Evolutionary conservation across 2,797 vertebrate species (phyloP), one percentile per base, ranked within the genome.

Genomic region (Heteromormyrus szaboi): DNA sequence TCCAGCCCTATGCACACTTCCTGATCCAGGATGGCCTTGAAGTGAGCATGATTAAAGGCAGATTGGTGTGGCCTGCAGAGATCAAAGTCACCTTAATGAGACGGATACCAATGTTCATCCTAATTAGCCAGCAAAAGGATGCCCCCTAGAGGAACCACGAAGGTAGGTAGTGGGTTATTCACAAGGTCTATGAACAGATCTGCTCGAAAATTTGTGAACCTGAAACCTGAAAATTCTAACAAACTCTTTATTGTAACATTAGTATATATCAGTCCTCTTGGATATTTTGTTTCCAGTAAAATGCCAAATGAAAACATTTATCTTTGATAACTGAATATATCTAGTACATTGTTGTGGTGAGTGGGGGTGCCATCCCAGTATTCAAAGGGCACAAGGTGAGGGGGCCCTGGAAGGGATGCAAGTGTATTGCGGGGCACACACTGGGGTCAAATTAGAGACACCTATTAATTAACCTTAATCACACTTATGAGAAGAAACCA

Each of bases 1-100:
- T 83, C 19, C 79, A 83, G 7, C 17, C 79, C 37, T 48, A 11
- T 83, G 46, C 17, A 48, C 19, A 51, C 46, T 50, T 46, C n/a
- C 81, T 48, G 81, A 50, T 85, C 46, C 46, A 85, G 81, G 81
- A 25, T 51, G 46, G 81, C 81, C 81, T 51, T 85, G 81, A 85
- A 85, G 81, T 51, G 19, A 56, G 0, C 50, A 86, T 56, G 85
- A 56, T 56, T 56, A 56, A 86, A 86, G 85, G 85, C 48, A 86
- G 5, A 14, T 7, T 33, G 29, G 25, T 33, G 85, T 41, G 51
- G 85, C 51, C 51, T 53, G 51, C 51, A 29, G 51, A 86, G 85
- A 86, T 56, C 85, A 86, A 86, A 54, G 85, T 59, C 22, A n/a
- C 2, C 53, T 56, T 56, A 56, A 86, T 56, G 85, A 56, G 33